These are phyloP conservation scores for Rhabdomys pumilio DNA, from an alignment of 2,797 vertebrate genomes.

Conservation along the genomic window DNA sequence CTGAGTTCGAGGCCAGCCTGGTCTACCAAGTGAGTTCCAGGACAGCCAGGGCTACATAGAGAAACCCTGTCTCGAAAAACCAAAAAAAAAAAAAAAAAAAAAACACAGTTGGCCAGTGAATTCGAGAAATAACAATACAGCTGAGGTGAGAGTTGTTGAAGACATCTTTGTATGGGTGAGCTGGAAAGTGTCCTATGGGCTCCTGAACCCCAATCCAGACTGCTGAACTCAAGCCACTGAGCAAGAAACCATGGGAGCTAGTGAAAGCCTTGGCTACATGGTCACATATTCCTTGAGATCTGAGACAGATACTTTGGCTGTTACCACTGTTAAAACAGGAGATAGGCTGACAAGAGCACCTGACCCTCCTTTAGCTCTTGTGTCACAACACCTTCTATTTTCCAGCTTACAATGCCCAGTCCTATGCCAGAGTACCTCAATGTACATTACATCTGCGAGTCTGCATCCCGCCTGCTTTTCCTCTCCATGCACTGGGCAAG, in stretches of 20 bases:
- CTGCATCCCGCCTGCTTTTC: slow-evolving; percentile 98
- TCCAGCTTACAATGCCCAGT: slow-evolving; percentile 96
- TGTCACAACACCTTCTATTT: slow-evolving; percentile 64
- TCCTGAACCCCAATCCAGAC: neutral
- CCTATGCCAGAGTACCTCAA: slow-evolving; percentile 99
- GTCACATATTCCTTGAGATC: neutral
- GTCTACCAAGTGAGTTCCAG: too few species aligned
- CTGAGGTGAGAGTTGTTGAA: neutral
- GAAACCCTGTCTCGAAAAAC: too few species aligned
- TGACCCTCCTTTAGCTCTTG: neutral
- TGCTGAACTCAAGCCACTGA: neutral
- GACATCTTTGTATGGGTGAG: neutral
- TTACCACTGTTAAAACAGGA: neutral
- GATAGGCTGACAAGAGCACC: neutral
- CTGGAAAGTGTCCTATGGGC: neutral
- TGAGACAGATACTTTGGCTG: neutral
- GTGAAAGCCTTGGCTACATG: neutral
- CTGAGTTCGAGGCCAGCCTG: too few species aligned
- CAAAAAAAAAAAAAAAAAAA: too few species aligned
- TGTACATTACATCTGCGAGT: slow-evolving; percentile 99
- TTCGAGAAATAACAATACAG: neutral
- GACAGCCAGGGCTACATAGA: too few species aligned
- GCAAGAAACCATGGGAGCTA: neutral
- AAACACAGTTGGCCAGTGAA: neutral
- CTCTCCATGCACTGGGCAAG: slow-evolving; percentile 99